Evolutionary conservation across 2,797 vertebrate species (phyloP).

Genomic region (Phaenicophaeus curvirostris): DNA sequence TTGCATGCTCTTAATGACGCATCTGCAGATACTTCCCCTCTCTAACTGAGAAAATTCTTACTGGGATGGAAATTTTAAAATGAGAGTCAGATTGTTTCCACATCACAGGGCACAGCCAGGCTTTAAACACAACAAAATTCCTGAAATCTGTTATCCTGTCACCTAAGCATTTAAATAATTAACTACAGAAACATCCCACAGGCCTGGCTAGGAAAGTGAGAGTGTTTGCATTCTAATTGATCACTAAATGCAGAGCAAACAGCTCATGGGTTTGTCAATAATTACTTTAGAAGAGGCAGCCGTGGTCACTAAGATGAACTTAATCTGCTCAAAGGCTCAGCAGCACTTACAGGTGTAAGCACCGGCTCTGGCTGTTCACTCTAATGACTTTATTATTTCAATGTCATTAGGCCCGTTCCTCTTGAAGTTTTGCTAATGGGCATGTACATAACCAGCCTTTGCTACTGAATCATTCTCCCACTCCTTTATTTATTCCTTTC

Average conservation of each 20-base stretch:
- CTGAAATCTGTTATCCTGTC: slow-evolving; percentile 48
- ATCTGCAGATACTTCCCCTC: slow-evolving; percentile 56
- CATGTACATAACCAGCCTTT: slow-evolving; percentile 34
- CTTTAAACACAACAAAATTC: slow-evolving; percentile 35
- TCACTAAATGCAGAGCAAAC: slow-evolving; percentile 58
- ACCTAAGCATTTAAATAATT: slow-evolving; percentile 68
- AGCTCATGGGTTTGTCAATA: slow-evolving; percentile 51
- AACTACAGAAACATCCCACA: slow-evolving; percentile 51
- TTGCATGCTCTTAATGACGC: slow-evolving; percentile 62
- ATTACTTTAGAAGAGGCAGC: slow-evolving; percentile 40
- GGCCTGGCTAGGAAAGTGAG: slow-evolving; percentile 23
- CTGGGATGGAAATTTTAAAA: slow-evolving; percentile 66
- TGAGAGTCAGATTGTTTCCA: slow-evolving; percentile 63
- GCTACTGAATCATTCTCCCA: slow-evolving; percentile 71
- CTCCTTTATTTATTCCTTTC: slow-evolving; percentile 66
- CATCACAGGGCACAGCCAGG: slow-evolving; percentile 55
- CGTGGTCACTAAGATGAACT: slow-evolving; percentile 40
- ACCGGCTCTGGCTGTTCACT: slow-evolving; percentile 58
- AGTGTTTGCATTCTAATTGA: slow-evolving; percentile 65
- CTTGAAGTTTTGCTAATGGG: slow-evolving; percentile 72
- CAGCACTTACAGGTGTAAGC: slow-evolving; percentile 50
- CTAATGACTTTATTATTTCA: slow-evolving; percentile 75
- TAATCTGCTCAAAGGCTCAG: slow-evolving; percentile 46
- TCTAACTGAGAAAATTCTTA: slow-evolving; percentile 60
- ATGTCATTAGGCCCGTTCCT: slow-evolving; percentile 71